Evolutionary conservation across 2,113 vertebrate species (phyloP).

Genomic region (Holacanthus passer): DNA sequence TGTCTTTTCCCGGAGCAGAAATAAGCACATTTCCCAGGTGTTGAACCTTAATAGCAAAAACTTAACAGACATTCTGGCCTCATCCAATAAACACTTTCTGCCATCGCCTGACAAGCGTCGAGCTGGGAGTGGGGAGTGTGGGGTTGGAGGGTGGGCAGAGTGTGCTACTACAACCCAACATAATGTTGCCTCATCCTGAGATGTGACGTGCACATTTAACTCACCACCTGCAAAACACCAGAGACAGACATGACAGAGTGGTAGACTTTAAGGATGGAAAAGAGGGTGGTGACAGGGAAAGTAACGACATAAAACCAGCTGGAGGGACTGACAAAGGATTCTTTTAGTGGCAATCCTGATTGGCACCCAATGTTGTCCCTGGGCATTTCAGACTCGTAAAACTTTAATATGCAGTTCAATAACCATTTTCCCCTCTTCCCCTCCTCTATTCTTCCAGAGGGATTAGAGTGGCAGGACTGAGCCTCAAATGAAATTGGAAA

Average conservation of each 20-base stretch:
- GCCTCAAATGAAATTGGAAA: conserved; percentile 57
- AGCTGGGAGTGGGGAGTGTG: not conserved
- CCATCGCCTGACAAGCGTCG: conserved; percentile 25
- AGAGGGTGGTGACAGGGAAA: conserved; percentile 52
- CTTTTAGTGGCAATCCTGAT: conserved; percentile 64
- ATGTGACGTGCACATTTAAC: conserved; percentile 40
- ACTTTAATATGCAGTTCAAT: conserved; percentile 63
- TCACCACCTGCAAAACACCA: conserved; percentile 37
- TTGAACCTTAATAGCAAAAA: conserved; percentile 14
- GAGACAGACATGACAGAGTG: conserved; percentile 53
- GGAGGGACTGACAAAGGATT: conserved; percentile 58
- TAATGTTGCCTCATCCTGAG: conserved; percentile 36
- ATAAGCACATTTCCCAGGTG: conserved; percentile 18
- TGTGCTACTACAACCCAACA: conserved; percentile 42
- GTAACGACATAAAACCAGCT: conserved; percentile 56
- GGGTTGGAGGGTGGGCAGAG: conserved; percentile 22
- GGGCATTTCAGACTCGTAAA: conserved; percentile 60
- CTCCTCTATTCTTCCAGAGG: conserved; percentile 51
- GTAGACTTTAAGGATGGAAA: conserved; percentile 53
- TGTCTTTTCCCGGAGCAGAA: conserved; percentile 19
- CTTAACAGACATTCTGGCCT: not conserved
- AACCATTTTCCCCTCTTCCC: conserved; percentile 33
- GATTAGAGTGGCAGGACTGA: conserved; percentile 44
- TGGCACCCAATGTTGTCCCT: conserved; percentile 58
- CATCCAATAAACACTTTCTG: conserved; percentile 21